Base-by-base conservation (phyloP, 2,888 invertebrate species). In the Tipula confusa region DNA sequence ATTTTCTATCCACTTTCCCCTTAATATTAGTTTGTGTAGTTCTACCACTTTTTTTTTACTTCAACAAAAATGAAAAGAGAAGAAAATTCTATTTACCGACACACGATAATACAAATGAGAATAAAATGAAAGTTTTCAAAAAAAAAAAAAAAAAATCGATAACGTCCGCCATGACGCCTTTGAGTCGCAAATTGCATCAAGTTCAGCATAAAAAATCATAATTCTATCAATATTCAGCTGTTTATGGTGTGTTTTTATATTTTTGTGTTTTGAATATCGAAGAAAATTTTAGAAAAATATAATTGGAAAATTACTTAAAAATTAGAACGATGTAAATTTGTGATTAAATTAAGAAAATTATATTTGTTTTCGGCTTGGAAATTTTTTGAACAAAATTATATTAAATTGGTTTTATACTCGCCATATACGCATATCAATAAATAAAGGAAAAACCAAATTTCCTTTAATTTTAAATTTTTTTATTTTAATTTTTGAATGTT, bases 81-180 rank as follows among this genome's bases (percentile, higher is more conserved):
- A 24, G 64, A 24, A 64, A 64, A 64, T 24, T 64, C 64, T 64
- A 64, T 64, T 24, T 64, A 64, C 24, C 64, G 64, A 64, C 64
- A 64, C 64, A 64, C 64, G 64, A 64, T 64, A 24, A 64, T 64
- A 64, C 64, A 64, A 24, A 64, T 64, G 64, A 64, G 64, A 64
- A 64, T 64, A 33, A 9, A 9, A 64, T 64, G 64, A 64, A 64
- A 64, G 64, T 64, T 64, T n/a, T n/a, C n/a, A n/a, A n/a, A n/a
- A n/a, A n/a, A n/a, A n/a, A 9, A 11, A 24, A 33, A 31, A 82
- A 0, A 82, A 33, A 82, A 82, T 82, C 82, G 36, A 82, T 82
- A 82, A 31, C 33, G 33, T 33, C 29, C 82, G 82, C 82, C 82
- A 82, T 82, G 82, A 82, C 82, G 82, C 82, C 82, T 82, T 82